Conservation (phyloP, 2,113 vertebrate genomes). For the Pygathrix nemaeus region DNA sequence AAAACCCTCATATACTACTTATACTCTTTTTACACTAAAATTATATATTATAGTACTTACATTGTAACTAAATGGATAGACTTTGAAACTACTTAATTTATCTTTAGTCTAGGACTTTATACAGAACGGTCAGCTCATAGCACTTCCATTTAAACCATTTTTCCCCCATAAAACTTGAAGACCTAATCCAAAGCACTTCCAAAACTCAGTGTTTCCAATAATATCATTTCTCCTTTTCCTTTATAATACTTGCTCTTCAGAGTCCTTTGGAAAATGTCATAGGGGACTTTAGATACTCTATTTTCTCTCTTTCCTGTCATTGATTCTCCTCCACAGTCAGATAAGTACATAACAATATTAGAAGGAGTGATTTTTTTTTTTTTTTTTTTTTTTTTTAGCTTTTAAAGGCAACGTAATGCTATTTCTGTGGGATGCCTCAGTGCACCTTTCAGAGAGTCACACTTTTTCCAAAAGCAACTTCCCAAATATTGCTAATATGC, state of each 20-base stretch:
- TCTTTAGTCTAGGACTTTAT: neutral
- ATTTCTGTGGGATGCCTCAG: neutral
- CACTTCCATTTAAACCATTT: neutral
- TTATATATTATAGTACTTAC: no score
- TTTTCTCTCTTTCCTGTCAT: constrained; percentile 37
- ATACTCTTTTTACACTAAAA: neutral
- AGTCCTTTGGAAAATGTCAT: constrained; percentile 34
- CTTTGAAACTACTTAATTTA: neutral
- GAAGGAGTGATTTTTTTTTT: neutral
- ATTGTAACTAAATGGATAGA: neutral
- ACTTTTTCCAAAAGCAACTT: neutral
- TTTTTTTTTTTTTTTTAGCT: neutral
- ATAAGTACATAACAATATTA: neutral
- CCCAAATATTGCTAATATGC: neutral
- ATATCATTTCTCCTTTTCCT: neutral
- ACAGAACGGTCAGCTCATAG: neutral
- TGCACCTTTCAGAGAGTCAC: neutral
- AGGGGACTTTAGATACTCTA: neutral
- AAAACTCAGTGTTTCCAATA: neutral
- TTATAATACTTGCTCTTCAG: constrained; percentile 18
- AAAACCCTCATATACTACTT: neutral
- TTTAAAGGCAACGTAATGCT: neutral
- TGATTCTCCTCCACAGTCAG: neutral
- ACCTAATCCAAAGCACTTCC: neutral
- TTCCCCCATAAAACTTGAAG: neutral